phyloP scores from a whole-genome alignment of 2,113 vertebrate genomes.

The Hiodon alosoides region DNA sequence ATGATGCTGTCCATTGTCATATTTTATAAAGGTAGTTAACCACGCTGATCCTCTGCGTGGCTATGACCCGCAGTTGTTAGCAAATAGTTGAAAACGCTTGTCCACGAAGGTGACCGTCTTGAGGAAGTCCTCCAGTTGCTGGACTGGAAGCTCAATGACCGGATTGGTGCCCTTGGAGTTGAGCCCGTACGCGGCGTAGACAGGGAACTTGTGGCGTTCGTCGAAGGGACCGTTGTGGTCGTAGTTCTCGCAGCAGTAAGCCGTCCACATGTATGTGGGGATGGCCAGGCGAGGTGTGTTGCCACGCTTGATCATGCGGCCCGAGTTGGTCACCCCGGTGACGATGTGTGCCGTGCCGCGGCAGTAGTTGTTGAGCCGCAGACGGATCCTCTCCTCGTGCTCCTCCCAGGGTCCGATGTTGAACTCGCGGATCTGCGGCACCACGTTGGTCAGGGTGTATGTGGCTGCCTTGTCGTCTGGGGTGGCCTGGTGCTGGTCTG shows the following conservation, averaged over 20 bases:
- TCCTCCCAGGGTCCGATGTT: slow-evolving; percentile 59
- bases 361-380: slow-evolving; percentile 61
- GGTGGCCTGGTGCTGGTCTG: slow-evolving; percentile 57
- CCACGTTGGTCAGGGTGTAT: slow-evolving; percentile 59
- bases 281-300: slow-evolving; percentile 54
- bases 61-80: slow-evolving; percentile 38
- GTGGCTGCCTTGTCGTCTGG: slow-evolving; percentile 59
- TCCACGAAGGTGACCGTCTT: slow-evolving; percentile 45
- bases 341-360: slow-evolving; percentile 50
- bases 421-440: slow-evolving; percentile 61
- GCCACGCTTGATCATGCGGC: slow-evolving; percentile 54
- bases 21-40: too few species aligned
- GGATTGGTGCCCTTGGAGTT: slow-evolving; percentile 49
- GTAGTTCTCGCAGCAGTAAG: slow-evolving; percentile 56
- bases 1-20: too few species aligned
- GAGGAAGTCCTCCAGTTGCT: slow-evolving; percentile 51
- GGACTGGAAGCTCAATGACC: slow-evolving; percentile 48
- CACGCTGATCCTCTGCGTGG: too few species aligned
- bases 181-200: slow-evolving; percentile 55
- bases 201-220: slow-evolving; percentile 46
- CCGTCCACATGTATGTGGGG: slow-evolving; percentile 58
- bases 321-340: slow-evolving; percentile 53
- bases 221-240: slow-evolving; percentile 57
- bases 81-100: slow-evolving; percentile 47
- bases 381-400: slow-evolving; percentile 55